Evolutionary conservation across 2,113 vertebrate species (phyloP).

Genomic region (Sula dactylatra): DNA sequence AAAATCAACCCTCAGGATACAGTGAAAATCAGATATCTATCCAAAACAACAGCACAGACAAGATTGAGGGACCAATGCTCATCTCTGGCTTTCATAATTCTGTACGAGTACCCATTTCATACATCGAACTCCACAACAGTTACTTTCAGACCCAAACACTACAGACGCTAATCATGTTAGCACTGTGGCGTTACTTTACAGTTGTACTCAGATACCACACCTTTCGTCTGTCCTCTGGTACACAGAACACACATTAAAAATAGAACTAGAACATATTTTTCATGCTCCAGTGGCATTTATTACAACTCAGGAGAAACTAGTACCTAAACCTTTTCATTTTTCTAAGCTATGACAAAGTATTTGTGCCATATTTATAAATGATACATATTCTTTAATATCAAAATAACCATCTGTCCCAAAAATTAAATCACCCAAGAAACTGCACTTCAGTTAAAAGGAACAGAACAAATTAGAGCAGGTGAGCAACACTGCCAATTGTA

Average conservation of each 20-base stretch:
- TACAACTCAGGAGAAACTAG: not conserved
- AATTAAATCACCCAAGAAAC: not conserved
- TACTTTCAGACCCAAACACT: not conserved
- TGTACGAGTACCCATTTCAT: not conserved
- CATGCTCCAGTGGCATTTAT: not conserved
- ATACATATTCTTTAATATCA: not conserved
- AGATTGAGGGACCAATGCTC: not conserved
- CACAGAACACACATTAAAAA: conserved; percentile 13
- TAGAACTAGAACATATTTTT: conserved; percentile 25
- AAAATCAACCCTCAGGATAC: not conserved
- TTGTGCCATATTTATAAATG: not conserved
- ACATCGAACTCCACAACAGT: not conserved
- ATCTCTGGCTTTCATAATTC: not conserved
- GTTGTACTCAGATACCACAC: not conserved
- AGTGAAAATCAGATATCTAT: not conserved
- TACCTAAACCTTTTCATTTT: not conserved
- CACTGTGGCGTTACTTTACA: conserved; percentile 25
- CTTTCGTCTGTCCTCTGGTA: conserved; percentile 25
- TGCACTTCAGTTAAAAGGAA: not conserved
- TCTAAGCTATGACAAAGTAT: not conserved
- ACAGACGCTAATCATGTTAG: not conserved
- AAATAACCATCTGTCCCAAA: not conserved
- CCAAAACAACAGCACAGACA: not conserved
- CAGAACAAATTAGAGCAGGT: not conserved
- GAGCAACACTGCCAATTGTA: not conserved